Evolutionary conservation across 1,140 invertebrate species (phyloP).

Genomic region (Samia ricini): DNA sequence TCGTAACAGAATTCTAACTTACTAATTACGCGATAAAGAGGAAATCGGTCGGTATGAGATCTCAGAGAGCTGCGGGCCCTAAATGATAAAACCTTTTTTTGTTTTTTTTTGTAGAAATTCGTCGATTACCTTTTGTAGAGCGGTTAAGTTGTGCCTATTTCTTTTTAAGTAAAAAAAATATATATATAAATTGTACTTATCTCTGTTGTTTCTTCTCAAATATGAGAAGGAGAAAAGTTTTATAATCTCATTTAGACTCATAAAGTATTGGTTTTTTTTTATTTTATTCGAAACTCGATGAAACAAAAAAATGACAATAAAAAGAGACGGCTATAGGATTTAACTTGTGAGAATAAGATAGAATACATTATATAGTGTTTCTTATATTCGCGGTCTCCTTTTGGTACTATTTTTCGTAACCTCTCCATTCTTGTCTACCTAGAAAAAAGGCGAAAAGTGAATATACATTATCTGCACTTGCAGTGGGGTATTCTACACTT

Average conservation of each 20-base stretch:
- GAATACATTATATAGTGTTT: no score
- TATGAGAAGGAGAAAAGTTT: constrained; percentile 48
- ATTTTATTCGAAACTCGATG: not conserved
- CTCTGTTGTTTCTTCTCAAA: constrained; percentile 43
- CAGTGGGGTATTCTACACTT: no score
- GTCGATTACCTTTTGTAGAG: constrained; percentile 44
- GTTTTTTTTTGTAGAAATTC: constrained; percentile 54
- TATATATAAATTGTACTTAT: constrained; percentile 41
- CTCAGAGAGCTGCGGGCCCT: not conserved
- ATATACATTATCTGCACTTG: no score
- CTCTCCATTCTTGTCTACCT: no score
- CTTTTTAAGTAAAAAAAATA: constrained; percentile 46
- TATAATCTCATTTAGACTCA: constrained; percentile 47
- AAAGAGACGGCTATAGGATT: no score
- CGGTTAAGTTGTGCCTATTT: constrained; percentile 38
- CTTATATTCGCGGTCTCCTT: no score
- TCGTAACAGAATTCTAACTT: constrained; percentile 30
- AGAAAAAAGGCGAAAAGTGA: no score
- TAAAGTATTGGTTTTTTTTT: no score
- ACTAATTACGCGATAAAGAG: constrained; percentile 48
- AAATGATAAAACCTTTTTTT: constrained; percentile 23
- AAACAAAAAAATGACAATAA: no score
- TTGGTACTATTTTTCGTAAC: no score
- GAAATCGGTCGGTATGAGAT: not conserved
- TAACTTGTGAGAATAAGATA: no score